A percentile compares a stretch with the other conserved stretches of the same genome.
These are phyloP conservation scores for Lithodes maja DNA, from an alignment of 2,888 invertebrate species.

Conservation along the genomic window DNA sequence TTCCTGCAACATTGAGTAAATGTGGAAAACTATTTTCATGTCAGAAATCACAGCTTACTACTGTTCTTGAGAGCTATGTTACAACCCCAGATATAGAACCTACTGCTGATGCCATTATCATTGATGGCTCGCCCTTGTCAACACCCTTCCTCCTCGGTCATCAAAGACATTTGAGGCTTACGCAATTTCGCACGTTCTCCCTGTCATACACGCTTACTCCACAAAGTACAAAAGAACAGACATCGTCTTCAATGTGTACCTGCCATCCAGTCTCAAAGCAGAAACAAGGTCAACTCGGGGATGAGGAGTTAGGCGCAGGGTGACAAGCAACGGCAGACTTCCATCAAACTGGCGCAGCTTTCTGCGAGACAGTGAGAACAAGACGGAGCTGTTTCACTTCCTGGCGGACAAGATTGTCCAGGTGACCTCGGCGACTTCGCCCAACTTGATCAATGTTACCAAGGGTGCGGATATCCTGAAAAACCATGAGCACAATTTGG, in stretches of 20 bases:
- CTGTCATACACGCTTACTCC: background rate
- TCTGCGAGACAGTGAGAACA: slow-evolving; percentile 16
- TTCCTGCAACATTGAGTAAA: background rate
- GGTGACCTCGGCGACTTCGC: background rate
- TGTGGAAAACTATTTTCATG: background rate
- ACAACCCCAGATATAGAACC: background rate
- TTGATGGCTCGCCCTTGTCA: background rate
- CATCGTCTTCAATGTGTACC: background rate
- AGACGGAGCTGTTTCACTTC: background rate
- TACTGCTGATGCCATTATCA: background rate
- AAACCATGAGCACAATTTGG: background rate
- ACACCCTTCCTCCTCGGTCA: background rate
- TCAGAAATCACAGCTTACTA: background rate
- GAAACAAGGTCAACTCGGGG: background rate
- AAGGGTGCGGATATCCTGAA: background rate
- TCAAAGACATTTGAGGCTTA: background rate
- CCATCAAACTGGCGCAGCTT: background rate
- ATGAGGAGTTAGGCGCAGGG: background rate
- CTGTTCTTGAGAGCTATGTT: background rate
- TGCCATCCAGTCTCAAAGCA: background rate
- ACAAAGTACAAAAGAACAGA: background rate
- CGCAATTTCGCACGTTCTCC: background rate
- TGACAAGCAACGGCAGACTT: background rate
- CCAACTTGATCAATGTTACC: background rate
- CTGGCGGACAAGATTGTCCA: background rate